These are phyloP conservation scores for Entomobrya multifasciata DNA, from an alignment of 2,888 invertebrate genomes.

Conservation along the genomic window DNA sequence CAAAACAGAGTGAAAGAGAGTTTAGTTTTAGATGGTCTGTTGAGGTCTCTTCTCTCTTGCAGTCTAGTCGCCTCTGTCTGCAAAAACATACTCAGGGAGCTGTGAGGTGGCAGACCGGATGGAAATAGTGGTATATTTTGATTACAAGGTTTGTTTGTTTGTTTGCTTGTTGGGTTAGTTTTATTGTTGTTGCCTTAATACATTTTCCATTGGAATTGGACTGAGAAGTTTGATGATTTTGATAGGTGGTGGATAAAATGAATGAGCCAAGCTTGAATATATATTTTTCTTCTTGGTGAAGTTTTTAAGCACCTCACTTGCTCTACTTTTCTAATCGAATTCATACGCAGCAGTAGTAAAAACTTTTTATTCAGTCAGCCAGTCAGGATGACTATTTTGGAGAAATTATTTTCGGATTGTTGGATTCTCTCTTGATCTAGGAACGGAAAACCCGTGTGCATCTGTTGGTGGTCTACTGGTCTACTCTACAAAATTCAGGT, in stretches of 20 bases:
- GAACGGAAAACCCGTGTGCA: constrained; percentile 9
- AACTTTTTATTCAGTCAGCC: constrained; percentile 25
- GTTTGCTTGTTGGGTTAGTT: background rate
- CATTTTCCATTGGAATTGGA: no score
- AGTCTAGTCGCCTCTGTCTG: no score
- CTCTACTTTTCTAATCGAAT: no score
- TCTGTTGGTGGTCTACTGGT: constrained; percentile 41
- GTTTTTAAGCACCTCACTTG: background rate
- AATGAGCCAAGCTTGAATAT: background rate
- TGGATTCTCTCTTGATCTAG: background rate
- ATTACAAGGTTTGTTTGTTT: constrained; percentile 21
- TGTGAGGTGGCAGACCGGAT: background rate
- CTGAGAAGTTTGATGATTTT: background rate
- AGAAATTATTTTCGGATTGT: no score
- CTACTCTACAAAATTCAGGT: background rate
- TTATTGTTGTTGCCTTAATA: constrained; percentile 20
- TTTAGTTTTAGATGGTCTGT: background rate
- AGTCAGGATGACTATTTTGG: no score
- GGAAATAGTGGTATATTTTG: background rate
- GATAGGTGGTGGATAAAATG: background rate
- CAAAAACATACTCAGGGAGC: background rate
- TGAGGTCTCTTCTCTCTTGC: background rate
- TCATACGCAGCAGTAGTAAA: no score
- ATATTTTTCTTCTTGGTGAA: background rate
- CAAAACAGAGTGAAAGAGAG: background rate